These are phyloP conservation scores for Drosophila anceps DNA, from an alignment of 2,888 invertebrate species.

Conservation along the genomic window DNA sequence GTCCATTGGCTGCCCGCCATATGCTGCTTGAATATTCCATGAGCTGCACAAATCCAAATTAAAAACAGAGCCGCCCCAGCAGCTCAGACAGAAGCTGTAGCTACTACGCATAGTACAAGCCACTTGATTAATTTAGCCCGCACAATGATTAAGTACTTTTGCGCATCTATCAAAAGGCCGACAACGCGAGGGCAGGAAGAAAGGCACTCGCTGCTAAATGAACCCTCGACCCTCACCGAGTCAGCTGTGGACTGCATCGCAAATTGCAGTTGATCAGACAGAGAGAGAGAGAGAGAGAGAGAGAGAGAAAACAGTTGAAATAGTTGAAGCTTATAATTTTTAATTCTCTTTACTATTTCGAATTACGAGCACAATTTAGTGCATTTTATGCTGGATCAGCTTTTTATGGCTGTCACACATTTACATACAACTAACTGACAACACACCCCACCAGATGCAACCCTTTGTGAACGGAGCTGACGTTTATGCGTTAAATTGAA, in stretches of 20 bases:
- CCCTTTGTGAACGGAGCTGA: conserved; percentile 46
- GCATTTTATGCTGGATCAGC: conserved; percentile 58
- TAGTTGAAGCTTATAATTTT: conserved; percentile 36
- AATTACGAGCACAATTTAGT: conserved; percentile 45
- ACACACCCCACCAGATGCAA: conserved; percentile 53
- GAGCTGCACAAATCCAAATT: conserved; percentile 81
- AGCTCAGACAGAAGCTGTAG: conserved; percentile 22
- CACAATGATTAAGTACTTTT: conserved; percentile 83
- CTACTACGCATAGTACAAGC: conserved; percentile 55
- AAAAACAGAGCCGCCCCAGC: conserved; percentile 62
- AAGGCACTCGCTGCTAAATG: conserved; percentile 34
- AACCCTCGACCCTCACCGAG: conserved; percentile 56
- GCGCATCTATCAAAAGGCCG: conserved; percentile 53
- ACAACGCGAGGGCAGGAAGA: conserved; percentile 19
- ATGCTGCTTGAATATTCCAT: conserved; percentile 79
- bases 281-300: background rate
- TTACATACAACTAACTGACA: conserved; percentile 22
- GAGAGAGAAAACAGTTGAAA: conserved; percentile 18
- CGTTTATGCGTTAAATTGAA: background rate
- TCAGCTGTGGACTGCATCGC: conserved; percentile 53
- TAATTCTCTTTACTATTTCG: conserved; percentile 38
- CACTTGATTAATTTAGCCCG: conserved; percentile 83
- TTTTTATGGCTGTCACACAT: conserved; percentile 40
- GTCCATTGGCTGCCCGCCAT: conserved; percentile 56
- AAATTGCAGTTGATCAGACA: conserved; percentile 36